These are phyloP conservation scores for Tringa solitaria DNA, from an alignment of 2,113 vertebrate species.

Conservation along the genomic window DNA sequence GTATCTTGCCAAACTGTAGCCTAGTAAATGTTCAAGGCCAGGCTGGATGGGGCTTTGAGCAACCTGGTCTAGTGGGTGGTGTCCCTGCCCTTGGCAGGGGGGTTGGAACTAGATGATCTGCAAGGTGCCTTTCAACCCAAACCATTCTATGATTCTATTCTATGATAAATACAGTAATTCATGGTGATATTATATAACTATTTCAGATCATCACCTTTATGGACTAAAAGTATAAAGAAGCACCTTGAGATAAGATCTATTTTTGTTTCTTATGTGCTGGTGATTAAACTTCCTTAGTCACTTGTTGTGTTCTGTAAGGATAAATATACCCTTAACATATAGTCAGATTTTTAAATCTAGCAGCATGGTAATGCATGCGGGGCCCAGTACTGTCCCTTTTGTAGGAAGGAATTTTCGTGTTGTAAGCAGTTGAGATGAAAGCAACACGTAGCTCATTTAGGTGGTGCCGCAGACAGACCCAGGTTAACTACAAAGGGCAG, in stretches of 20 bases:
- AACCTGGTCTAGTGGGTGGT: too few species aligned
- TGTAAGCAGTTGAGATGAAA: conserved; percentile 29
- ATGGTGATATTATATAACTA: background rate
- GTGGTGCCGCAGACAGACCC: background rate
- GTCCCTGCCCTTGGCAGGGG: too few species aligned
- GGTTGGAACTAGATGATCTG: too few species aligned
- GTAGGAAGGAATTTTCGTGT: background rate
- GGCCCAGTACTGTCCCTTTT: background rate
- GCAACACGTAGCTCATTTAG: background rate
- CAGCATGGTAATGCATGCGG: background rate
- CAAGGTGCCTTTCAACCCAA: too few species aligned
- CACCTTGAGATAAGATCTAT: background rate
- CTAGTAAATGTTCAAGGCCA: background rate
- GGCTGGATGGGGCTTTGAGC: too few species aligned
- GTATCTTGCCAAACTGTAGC: background rate
- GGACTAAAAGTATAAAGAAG: background rate
- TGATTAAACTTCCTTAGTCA: background rate
- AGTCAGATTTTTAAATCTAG: background rate
- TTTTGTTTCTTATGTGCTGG: background rate
- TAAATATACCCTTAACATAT: background rate
- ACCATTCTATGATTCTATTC: too few species aligned
- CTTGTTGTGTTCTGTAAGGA: background rate
- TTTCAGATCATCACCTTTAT: background rate
- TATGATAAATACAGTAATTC: background rate
- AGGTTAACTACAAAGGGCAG: conserved; percentile 39